A percentile compares a stretch with the other conserved stretches of the same genome.
These are phyloP conservation scores for Cynoglossus semilaevis DNA, from an alignment of 2,113 vertebrate genomes.

Conservation along the genomic window DNA sequence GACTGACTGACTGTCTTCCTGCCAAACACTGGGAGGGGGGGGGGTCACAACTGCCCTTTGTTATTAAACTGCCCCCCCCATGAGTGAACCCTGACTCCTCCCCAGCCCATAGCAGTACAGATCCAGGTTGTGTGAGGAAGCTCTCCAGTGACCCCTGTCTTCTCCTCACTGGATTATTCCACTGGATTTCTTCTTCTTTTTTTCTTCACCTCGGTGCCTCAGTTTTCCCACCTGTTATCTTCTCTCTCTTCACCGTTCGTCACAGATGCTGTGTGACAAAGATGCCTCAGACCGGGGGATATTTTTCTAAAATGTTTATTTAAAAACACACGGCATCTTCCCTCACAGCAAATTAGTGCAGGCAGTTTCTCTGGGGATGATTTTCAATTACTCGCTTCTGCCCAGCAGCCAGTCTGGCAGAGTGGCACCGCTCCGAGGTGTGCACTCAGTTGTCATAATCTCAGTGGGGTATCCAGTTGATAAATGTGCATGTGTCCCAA, in stretches of 20 bases:
- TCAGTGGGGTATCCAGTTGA: slow-evolving; percentile 58
- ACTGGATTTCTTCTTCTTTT: slow-evolving; percentile 1
- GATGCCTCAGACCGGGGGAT: slow-evolving; percentile 18
- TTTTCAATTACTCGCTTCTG: slow-evolving; percentile 64
- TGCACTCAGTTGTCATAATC: slow-evolving; percentile 49
- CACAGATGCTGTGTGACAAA: slow-evolving; percentile 47
- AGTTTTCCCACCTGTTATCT: slow-evolving; percentile 60
- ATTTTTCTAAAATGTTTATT: slow-evolving; percentile 32
- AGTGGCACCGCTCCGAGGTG: slow-evolving; percentile 46
- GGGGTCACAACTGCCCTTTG: slow-evolving; percentile 41
- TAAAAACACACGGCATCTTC: slow-evolving; percentile 20
- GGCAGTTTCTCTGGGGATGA: slow-evolving; percentile 22
- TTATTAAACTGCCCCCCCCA: slow-evolving; percentile 48
- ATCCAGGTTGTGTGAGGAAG: slow-evolving; percentile 23
- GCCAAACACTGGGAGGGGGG: slow-evolving; percentile 36
- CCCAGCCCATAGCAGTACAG: slow-evolving; percentile 47
- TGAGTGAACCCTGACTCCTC: slow-evolving; percentile 48
- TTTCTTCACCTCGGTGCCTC: slow-evolving; percentile 8
- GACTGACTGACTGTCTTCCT: slow-evolving; percentile 37
- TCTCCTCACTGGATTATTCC: slow-evolving; percentile 28
- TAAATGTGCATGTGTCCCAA: slow-evolving; percentile 59
- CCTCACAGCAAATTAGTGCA: slow-evolving; percentile 46
- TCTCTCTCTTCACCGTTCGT: slow-evolving; percentile 60
- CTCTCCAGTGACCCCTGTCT: slow-evolving; percentile 39
- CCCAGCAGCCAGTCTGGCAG: slow-evolving; percentile 59